Base-by-base conservation (phyloP, 2,797 vertebrate genomes). In the Oryzias sinensis region DNA sequence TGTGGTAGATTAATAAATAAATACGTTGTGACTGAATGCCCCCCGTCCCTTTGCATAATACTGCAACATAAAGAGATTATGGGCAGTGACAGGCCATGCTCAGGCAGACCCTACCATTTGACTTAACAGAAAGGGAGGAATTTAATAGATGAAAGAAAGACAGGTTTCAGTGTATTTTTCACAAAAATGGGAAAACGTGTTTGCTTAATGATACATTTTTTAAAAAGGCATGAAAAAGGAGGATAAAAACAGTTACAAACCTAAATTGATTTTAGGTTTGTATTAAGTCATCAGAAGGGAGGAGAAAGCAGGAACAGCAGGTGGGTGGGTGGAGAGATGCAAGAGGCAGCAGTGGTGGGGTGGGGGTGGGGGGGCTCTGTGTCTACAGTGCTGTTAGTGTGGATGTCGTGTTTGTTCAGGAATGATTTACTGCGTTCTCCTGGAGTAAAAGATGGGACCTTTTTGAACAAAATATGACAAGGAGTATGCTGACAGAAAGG, bases 11-110 rank as follows among this genome's bases (percentile, higher is more conserved):
- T 88, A 88, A 85, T 84, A 78, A 68, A 80, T 86, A 86, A 86
- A 87, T 88, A 82, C 75, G 71, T 75, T 65, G 80, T 50, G 58
- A 56, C 57, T 65, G 67, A 65, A 54, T 6, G 25, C 59, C 59
- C 53, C 56, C 59, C 50, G 66, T 5, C 67, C 62, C 52, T 53
- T 50, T 51, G 60, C 77, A 79, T 77, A 78, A 79, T 79, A 79
- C 76, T 66, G 77, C 62, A 78, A 82, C 80, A 81, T 79, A 77
- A 86, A 86, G 77, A 86, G 89, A 90, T 92, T 91, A 90, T 50
- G 24, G 79, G 70, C 74, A 70, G 79, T 72, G 79, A 74, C 77
- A 77, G 81, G 79, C 76, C 70, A 79, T 69, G 80, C 70, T 63
- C 67, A 73, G 69, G 68, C 70, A 60, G 84, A 85, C 84, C 67